These are phyloP conservation scores for Acheta domesticus DNA, from an alignment of 2,888 invertebrate genomes.

Conservation along the genomic window DNA sequence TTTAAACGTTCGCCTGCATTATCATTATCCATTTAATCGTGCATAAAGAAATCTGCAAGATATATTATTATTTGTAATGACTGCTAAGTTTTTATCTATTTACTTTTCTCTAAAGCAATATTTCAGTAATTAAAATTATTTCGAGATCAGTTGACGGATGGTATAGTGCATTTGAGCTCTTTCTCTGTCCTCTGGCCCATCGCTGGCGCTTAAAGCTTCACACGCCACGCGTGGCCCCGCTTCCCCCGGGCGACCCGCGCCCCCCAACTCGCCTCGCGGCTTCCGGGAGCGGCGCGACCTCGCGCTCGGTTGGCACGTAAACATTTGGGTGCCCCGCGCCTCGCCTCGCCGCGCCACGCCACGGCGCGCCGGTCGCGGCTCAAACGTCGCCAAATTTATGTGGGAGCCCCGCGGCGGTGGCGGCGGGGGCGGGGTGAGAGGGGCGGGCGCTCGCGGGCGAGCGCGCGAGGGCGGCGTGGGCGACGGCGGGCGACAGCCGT, in stretches of 20 bases:
- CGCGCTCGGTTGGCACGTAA: background rate
- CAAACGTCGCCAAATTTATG: slow-evolving; percentile 18
- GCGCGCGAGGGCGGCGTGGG: background rate
- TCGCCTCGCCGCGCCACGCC: background rate
- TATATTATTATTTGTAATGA: too few species aligned
- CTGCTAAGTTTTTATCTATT: too few species aligned
- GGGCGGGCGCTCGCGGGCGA: background rate
- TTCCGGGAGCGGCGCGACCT: background rate
- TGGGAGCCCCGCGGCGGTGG: background rate
- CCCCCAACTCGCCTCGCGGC: background rate
- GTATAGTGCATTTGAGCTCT: too few species aligned
- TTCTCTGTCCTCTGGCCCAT: too few species aligned
- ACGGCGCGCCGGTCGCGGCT: background rate
- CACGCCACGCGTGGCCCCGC: too few species aligned
- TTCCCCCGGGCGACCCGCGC: background rate
- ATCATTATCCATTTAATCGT: too few species aligned
- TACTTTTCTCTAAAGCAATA: too few species aligned
- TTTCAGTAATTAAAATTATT: too few species aligned
- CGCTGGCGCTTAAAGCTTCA: too few species aligned
- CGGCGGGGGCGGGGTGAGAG: background rate
- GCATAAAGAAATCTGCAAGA: too few species aligned
- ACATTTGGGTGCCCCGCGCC: slow-evolving; percentile 1
- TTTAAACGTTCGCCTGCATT: too few species aligned
- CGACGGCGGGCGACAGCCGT: background rate
- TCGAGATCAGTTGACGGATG: too few species aligned